Conservation (phyloP, 2,888 invertebrate species). For the Adela reaumurella region DNA sequence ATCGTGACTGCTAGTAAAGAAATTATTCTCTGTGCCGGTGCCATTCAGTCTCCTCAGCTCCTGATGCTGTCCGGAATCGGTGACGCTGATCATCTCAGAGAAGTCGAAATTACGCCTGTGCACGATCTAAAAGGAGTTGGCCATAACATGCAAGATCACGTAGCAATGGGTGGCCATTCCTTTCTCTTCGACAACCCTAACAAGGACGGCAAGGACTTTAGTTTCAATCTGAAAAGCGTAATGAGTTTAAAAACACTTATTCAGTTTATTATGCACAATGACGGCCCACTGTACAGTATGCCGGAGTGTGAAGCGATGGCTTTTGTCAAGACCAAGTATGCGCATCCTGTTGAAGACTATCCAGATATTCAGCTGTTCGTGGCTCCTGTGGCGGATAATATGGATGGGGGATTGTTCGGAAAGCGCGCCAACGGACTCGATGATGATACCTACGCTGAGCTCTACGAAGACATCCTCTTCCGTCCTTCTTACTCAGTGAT, state of each 20-base stretch:
- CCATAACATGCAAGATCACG: conserved; percentile 31
- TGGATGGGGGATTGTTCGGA: conserved; percentile 74
- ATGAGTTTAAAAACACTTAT: conserved; percentile 60
- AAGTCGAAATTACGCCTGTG: conserved; percentile 18
- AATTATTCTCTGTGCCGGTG: conserved; percentile 28
- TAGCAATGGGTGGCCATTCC: conserved; percentile 73
- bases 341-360: conserved; percentile 62
- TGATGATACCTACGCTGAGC: conserved; percentile 63
- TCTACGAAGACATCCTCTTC: conserved; percentile 69
- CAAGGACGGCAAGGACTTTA: conserved; percentile 55
- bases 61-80: conserved; percentile 34
- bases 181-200: conserved; percentile 66
- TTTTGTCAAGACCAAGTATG: conserved; percentile 71
- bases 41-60: conserved; percentile 26
- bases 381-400: conserved; percentile 69
- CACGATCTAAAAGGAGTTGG: conserved; percentile 24
- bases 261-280: too few species aligned
- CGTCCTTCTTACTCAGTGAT: conserved; percentile 65
- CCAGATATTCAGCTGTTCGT: conserved; percentile 79
- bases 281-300: conserved; percentile 69
- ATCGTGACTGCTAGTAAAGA: conserved; percentile 20
- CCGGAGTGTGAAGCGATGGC: conserved; percentile 79
- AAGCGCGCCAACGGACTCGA: conserved; percentile 65
- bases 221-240: conserved; percentile 62
- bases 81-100: conserved; percentile 21